These are phyloP conservation scores for Drosophila persimilis DNA, from an alignment of 1,140 invertebrate genomes.

Conservation along the genomic window DNA sequence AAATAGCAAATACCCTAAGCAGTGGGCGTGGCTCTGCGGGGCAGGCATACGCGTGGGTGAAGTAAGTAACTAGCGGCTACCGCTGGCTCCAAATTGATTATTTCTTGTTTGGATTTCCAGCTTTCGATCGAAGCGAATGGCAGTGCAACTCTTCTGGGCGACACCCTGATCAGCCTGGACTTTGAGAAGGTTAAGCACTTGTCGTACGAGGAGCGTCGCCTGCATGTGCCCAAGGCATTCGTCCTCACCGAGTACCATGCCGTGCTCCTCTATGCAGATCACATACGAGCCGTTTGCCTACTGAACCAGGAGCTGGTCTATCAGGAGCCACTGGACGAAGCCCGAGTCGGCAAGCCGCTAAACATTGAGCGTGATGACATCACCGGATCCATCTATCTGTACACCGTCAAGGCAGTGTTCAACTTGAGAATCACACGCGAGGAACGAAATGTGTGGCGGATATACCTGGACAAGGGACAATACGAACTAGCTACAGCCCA, in stretches of 20 bases:
- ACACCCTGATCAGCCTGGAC: slow-evolving; percentile 60
- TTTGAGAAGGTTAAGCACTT: slow-evolving; percentile 60
- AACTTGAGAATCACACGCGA: slow-evolving; percentile 94
- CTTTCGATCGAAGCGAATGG: slow-evolving; percentile 49
- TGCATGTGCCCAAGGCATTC: slow-evolving; percentile 88
- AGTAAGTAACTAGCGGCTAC: slow-evolving; percentile 21
- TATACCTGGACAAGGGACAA: slow-evolving; percentile 93
- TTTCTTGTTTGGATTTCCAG: slow-evolving; percentile 20
- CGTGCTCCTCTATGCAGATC: slow-evolving; percentile 92
- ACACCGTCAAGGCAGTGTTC: slow-evolving; percentile 92
- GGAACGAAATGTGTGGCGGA: slow-evolving; percentile 94
- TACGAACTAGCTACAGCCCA: slow-evolving; percentile 94
- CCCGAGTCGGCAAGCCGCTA: slow-evolving; percentile 89
- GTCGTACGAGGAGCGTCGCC: slow-evolving; percentile 72
- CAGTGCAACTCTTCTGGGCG: slow-evolving; percentile 46
- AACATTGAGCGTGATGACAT: slow-evolving; percentile 92
- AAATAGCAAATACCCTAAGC: slow-evolving; percentile 87
- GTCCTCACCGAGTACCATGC: slow-evolving; percentile 96
- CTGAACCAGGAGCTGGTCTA: slow-evolving; percentile 94
- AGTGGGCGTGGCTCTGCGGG: slow-evolving; percentile 91
- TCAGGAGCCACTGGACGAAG: slow-evolving; percentile 92
- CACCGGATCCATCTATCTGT: slow-evolving; percentile 93
- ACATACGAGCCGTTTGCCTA: slow-evolving; percentile 92
- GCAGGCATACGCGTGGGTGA: slow-evolving; percentile 68
- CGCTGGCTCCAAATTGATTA: neutral